These are phyloP conservation scores for Caenorhabditis sp. DNA, from an alignment of 2,888 invertebrate species.

Conservation along the genomic window DNA sequence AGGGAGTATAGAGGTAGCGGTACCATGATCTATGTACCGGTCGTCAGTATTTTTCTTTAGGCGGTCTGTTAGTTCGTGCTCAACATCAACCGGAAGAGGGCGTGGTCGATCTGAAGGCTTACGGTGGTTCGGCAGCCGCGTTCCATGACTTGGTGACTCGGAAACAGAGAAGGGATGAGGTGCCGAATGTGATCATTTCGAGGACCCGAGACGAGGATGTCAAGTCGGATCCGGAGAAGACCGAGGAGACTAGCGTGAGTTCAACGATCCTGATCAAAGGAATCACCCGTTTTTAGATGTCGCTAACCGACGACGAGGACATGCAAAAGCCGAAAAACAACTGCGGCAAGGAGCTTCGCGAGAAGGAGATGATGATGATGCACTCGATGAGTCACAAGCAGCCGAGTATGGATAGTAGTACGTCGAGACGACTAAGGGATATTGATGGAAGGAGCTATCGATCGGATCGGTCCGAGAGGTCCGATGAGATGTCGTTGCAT, in stretches of 20 bases:
- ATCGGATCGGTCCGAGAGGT: constrained; percentile 77
- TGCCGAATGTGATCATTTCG: constrained; percentile 75
- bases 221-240: constrained; percentile 77
- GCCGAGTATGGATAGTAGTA: constrained; percentile 74
- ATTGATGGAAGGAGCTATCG: constrained; percentile 79
- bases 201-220: constrained; percentile 69
- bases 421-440: constrained; percentile 65
- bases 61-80: constrained; percentile 77
- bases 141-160: constrained; percentile 65
- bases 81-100: constrained; percentile 69
- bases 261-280: neutral
- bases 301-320: constrained; percentile 78
- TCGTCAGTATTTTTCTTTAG: constrained; percentile 25
- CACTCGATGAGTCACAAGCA: constrained; percentile 70
- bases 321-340: constrained; percentile 56
- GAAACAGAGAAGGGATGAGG: constrained; percentile 39
- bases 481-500: constrained; percentile 81
- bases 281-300: constrained; percentile 67
- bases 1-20: constrained; percentile 70
- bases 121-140: constrained; percentile 68
- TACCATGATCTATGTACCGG: neutral
- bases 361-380: constrained; percentile 67
- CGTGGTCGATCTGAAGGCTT: constrained; percentile 70
- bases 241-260: constrained; percentile 76
- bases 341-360: constrained; percentile 35